These are phyloP conservation scores for Coboldia fuscipes DNA, from an alignment of 1,140 invertebrate species.

Conservation along the genomic window DNA sequence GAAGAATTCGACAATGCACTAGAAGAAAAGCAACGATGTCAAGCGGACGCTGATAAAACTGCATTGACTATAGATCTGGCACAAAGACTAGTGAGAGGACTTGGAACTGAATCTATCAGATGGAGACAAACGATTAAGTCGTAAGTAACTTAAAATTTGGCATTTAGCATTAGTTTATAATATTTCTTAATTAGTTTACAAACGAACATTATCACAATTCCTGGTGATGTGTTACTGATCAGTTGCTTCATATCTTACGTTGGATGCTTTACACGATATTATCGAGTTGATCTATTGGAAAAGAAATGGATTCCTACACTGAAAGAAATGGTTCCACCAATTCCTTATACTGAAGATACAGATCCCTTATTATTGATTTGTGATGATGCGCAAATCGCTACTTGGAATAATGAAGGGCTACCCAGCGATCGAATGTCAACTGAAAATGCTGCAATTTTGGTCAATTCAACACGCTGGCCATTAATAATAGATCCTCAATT, in stretches of 20 bases:
- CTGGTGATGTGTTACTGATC: conserved; percentile 75
- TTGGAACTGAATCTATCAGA: conserved; percentile 80
- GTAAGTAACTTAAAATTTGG: conserved; percentile 7
- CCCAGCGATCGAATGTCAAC: conserved; percentile 85
- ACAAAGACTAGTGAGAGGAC: conserved; percentile 80
- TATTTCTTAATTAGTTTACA: conserved; percentile 18
- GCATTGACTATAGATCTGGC: conserved; percentile 74
- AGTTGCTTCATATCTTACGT: conserved; percentile 91
- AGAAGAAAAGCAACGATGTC: conserved; percentile 70
- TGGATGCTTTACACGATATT: conserved; percentile 78
- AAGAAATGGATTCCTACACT: conserved; percentile 41
- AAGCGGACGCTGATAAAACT: conserved; percentile 67
- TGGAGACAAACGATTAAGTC: conserved; percentile 24
- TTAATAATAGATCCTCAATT: conserved; percentile 45
- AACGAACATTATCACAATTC: conserved; percentile 47
- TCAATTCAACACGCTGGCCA: conserved; percentile 79
- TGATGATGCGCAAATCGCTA: conserved; percentile 76
- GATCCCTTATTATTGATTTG: conserved; percentile 68
- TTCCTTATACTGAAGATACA: conserved; percentile 56
- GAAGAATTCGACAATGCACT: conserved; percentile 70
- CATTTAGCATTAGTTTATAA: too few species aligned
- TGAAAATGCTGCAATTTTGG: conserved; percentile 86
- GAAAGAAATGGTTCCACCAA: conserved; percentile 33
- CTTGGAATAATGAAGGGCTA: conserved; percentile 89
- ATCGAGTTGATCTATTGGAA: conserved; percentile 60